Evolutionary conservation across 2,113 vertebrate species (phyloP), one percentile per base, ranked within the genome.

Genomic region (Alces alces): DNA sequence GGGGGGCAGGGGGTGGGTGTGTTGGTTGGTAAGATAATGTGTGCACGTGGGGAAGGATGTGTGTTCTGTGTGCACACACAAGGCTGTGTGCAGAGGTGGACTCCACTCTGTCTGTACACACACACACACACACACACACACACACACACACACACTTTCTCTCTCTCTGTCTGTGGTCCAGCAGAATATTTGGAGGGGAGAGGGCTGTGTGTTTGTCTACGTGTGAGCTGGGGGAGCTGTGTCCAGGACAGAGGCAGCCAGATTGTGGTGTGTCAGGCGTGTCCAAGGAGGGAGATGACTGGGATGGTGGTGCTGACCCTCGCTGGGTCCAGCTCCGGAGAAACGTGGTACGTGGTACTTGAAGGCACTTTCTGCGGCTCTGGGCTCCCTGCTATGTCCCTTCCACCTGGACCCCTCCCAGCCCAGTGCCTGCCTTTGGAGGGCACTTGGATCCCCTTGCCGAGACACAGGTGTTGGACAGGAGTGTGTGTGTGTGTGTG

Each of bases 401-500:
- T 50, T 73, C 17, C 58, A 25, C 39, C 45, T 19, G 61, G 73
- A 27, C 55, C 82, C 70, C 66, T 83, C 73, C 78, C 17, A 7
- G 43, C 66, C 47, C 19, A 7, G 54, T 33, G 19, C 92, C 58
- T 55, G 45, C 64, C 55, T 80, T 52, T 80, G 90, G 95, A 70
- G 87, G 94, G 43, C 87, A 6, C 55, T 80, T 73, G 3, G 0
- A 54, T 33, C 66, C 45, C 61, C 66, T 83, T 14, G 85, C 55
- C 1, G 23, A 73, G 93, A 89, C 93, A 97, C 94, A 98, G 98
- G 94, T 98, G 95, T 92, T 80, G 93, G 93, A 54, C 64, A 39
- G 73, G 89, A 47, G 58, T 7, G 58, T 36, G 80, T 33, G 96
- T 25, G 80, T n/a, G 90, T 36, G n/a, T 47, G 58, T 27, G 30